Base-by-base conservation (phyloP, 2,888 invertebrate genomes). In the Ommatoiulus sabulosus region DNA sequence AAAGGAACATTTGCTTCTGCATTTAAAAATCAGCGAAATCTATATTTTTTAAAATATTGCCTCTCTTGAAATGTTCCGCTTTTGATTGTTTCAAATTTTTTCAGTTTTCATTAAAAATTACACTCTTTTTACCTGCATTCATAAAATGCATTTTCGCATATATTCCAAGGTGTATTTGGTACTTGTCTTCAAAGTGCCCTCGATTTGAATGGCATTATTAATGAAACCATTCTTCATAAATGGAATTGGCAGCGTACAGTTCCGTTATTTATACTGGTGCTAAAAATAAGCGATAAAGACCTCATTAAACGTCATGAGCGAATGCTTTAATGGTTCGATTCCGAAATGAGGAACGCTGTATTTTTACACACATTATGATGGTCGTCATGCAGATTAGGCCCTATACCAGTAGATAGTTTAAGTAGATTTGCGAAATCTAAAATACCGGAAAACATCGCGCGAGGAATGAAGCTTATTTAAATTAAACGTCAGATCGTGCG, bases 401-500 rank as follows among this genome's bases (percentile, higher is more conserved):
- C 10, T 72, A 8, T 1, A 24, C 24, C 24, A 10, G 72, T n/a
- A 24, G 72, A 3, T 8, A 35, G 35, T 1, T 72, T n/a, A 10
- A 10, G 72, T n/a, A 24, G 72, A 3, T 8, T n/a, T 72, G 12
- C 3, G 72, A 10, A 24, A 72, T 63, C n/a, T 63, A 63, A 24
- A 24, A n/a, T 72, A 24, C 24, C n/a, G 10, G 24, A 72, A 20
- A 20, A 24, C 24, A 72, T 24, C 24, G 24, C 24, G 72, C 8
- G 3, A 72, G 72, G 72, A 72, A 72, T 72, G 10, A 24, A 3
- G 7, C 24, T 72, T 24, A 72, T 72, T 72, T 72, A 72, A 72
- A 63, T 63, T 63, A 63, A 72, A 72, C 72, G 24, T 72, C 72
- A 24, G 72, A 24, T 24, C 72, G 72, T 72, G n/a, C 72, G 72